A percentile compares a stretch with the other conserved stretches of the same genome.
These are phyloP conservation scores for Falco concolor DNA, from an alignment of 2,797 vertebrate species.

Conservation along the genomic window DNA sequence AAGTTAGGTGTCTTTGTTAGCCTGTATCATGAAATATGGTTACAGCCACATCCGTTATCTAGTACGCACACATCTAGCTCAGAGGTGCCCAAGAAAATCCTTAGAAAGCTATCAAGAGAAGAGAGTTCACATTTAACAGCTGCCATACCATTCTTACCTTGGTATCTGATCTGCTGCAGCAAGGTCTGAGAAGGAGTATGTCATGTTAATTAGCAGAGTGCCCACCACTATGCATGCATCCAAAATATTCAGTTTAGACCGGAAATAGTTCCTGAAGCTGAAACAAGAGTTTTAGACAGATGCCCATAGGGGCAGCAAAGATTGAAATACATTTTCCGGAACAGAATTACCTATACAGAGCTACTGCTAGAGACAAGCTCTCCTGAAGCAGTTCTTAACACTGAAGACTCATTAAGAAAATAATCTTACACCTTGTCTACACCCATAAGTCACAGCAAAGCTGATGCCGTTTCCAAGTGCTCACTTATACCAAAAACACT, in stretches of 20 bases:
- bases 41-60: background rate
- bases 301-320: background rate
- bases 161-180: slow-evolving; percentile 77
- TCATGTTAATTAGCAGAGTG: slow-evolving; percentile 82
- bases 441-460: background rate
- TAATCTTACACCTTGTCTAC: background rate
- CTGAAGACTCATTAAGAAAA: background rate
- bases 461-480: background rate
- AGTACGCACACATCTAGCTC: background rate
- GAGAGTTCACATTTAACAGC: background rate
- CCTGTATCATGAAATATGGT: background rate
- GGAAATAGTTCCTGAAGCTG: slow-evolving; percentile 87
- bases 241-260: slow-evolving; percentile 82
- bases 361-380: background rate
- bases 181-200: slow-evolving; percentile 78
- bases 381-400: background rate
- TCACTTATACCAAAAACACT: background rate
- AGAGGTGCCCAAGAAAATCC: background rate
- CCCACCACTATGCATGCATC: slow-evolving; percentile 82
- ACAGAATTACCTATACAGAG: background rate
- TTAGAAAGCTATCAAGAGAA: background rate
- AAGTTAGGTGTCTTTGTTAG: background rate
- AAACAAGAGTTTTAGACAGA: background rate
- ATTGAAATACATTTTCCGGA: background rate
- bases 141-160: slow-evolving; percentile 75